Conservation (phyloP, 1,140 invertebrate genomes). For the Nasonia vitripennis region DNA sequence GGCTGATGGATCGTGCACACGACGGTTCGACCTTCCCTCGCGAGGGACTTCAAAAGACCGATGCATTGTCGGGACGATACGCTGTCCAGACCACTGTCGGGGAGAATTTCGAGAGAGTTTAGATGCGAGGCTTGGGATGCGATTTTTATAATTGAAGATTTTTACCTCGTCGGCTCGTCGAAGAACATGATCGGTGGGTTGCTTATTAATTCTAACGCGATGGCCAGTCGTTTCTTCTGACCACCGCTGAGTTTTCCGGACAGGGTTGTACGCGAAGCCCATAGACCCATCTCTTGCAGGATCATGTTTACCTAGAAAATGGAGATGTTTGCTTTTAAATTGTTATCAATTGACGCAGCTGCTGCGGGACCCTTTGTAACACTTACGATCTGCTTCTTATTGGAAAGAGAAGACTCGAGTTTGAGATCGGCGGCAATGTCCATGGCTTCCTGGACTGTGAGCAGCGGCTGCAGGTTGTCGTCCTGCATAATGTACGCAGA, state of each 20-base stretch:
- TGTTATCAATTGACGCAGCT: too few species aligned
- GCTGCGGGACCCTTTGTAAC: too few species aligned
- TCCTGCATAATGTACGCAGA: conserved; percentile 96
- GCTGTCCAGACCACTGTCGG: conserved; percentile 87
- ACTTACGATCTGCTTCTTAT: conserved; percentile 83
- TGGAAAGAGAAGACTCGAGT: conserved; percentile 78
- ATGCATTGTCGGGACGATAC: conserved; percentile 90
- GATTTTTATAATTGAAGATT: not conserved
- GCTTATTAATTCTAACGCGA: conserved; percentile 90
- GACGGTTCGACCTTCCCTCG: conserved; percentile 86
- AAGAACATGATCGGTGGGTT: conserved; percentile 95
- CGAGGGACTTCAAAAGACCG: conserved; percentile 83
- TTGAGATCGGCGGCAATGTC: conserved; percentile 91
- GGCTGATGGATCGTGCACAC: conserved; percentile 95
- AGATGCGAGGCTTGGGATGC: too few species aligned
- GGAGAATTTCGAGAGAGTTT: conserved; percentile 45
- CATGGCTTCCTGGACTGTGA: conserved; percentile 92
- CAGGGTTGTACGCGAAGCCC: conserved; percentile 80
- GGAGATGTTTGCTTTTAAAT: conserved; percentile 18
- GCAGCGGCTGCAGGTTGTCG: conserved; percentile 87
- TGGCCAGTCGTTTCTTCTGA: conserved; percentile 90
- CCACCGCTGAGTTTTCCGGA: conserved; percentile 89
- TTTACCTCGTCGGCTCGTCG: conserved; percentile 94
- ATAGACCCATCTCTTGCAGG: conserved; percentile 82
- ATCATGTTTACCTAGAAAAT: conserved; percentile 81